Evolutionary conservation across 2,888 invertebrate genomes (phyloP), one percentile per base, ranked within the genome.

Genomic region (Cephus pulcher): DNA sequence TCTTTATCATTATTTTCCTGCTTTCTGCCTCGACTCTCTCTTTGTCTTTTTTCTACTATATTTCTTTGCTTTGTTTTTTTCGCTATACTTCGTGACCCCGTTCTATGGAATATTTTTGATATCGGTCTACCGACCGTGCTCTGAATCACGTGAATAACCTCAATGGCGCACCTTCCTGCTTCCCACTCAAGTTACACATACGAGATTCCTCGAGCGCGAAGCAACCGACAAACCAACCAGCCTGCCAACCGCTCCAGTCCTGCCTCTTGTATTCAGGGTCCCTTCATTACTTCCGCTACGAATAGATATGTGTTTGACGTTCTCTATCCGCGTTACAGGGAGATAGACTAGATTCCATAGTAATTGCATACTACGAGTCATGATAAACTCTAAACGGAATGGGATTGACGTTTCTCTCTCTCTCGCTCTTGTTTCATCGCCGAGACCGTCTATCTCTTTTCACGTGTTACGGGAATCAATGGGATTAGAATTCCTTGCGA

Each of bases 231-330:
- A 56, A 56, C 56, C 56, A 56, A 56, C 56, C 23, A 56, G 40
- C 40, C 40, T 23, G 23, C 56, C 56, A 56, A 56, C 56, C 56
- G 23, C 56, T 56, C 56, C 56, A 56, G 9, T 23, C 9, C 56
- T 56, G 56, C 56, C 56, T 56, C 56, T 56, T 40, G 77, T 73
- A 79, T 77, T 75, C 77, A 75, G 73, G 69, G 69, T 73, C 75
- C 76, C 75, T 79, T 76, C 77, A 77, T 77, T 79, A 77, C 77
- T 73, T 79, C 75, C 68, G 78, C 69, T 69, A 56, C n/a, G 35
- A 69, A 70, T 69, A n/a, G 56, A 33, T 73, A 73, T 71, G n/a
- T 11, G 75, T 34, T 35, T 75, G 75, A 34, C 73, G 40, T 33
- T 73, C 78, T 4, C 78, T 2, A 69, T 34, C 56, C 68, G 75